Evolutionary conservation across 2,113 vertebrate species (phyloP), one percentile per base, ranked within the genome.

Genomic region (Mola mola): DNA sequence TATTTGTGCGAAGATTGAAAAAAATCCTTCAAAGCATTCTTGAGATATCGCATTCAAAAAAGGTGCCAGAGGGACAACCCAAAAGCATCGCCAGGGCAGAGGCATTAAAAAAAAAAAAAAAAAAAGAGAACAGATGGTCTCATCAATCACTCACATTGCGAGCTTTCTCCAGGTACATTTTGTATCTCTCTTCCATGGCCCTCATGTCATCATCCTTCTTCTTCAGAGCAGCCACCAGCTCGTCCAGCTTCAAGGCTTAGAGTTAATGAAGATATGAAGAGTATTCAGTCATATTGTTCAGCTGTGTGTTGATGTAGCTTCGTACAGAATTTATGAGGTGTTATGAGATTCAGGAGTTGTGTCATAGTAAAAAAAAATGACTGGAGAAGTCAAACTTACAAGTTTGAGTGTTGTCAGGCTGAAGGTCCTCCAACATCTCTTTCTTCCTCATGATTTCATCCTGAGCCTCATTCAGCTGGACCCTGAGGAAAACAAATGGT

Each of bases 181-280:
- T 99, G 10, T 99, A 99, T 82, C 97, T 91, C 72, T 99, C 96
- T 73, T 99, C 96, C 96, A 99, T 99, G 8, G 95, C 95, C 86
- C 93, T 93, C 97, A 99, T 99, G 89, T 99, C 97, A 11, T 99
- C 97, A 50, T 99, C 97, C 70, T 99, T 99, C 89, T 99, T 99
- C 72, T 93, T 94, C 72, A 99, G 91, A 66, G 96, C 95, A 31
- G 94, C 93, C 86, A 94, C 94, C 79, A 99, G 91, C 79, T 98
- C 96, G 49, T 90, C 94, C 71, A 97, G 83, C 78, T 94, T 96
- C 87, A 95, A 87, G 19, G 92, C 97, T 99, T 38, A 8, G 1
- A 21, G 24, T 5, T 4, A 42, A 42, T 1, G 6, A 41, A 48
- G 17, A 36, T 12, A 24, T 8, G 22, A 10, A 44, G 5, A 10